A percentile compares a stretch with the other conserved stretches of the same genome.
Evolutionary conservation across 2,113 vertebrate genomes (phyloP).

Genomic region (Pan paniscus): DNA sequence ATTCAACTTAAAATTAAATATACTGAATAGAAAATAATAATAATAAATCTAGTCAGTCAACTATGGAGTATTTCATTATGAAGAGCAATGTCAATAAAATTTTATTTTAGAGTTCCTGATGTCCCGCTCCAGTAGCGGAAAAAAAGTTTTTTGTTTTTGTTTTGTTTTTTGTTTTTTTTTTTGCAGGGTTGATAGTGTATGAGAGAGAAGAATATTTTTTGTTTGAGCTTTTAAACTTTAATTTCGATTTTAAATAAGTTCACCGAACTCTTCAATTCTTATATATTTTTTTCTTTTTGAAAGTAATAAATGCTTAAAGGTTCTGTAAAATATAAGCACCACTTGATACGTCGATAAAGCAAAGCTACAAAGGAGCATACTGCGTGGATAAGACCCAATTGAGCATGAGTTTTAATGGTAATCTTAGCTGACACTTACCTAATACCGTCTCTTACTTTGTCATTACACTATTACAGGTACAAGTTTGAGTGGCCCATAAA

Average conservation of each 20-base stretch:
- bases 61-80: not conserved
- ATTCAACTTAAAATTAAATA: not conserved
- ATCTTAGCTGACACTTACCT: slow-evolving; percentile 75
- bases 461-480: slow-evolving; percentile 60
- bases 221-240: slow-evolving; percentile 60
- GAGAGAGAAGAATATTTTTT: slow-evolving; percentile 52
- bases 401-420: slow-evolving; percentile 60
- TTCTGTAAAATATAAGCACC: slow-evolving; percentile 52
- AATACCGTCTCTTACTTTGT: slow-evolving; percentile 69
- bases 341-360: slow-evolving; percentile 47
- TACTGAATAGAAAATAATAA: not conserved
- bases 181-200: not conserved
- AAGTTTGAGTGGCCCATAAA: slow-evolving; percentile 68
- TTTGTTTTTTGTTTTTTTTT: not conserved
- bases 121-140: not conserved
- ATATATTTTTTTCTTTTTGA: slow-evolving; percentile 57
- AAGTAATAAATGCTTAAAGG: slow-evolving; percentile 69
- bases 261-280: slow-evolving; percentile 50
- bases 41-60: not conserved
- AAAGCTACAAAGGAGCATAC: slow-evolving; percentile 21
- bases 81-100: not conserved
- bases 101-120: not conserved
- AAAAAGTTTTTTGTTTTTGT: not conserved
- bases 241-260: slow-evolving; percentile 20
- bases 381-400: slow-evolving; percentile 35